Base-by-base conservation (phyloP, 2,888 invertebrate species). In the Galerucella nymphaeae region DNA sequence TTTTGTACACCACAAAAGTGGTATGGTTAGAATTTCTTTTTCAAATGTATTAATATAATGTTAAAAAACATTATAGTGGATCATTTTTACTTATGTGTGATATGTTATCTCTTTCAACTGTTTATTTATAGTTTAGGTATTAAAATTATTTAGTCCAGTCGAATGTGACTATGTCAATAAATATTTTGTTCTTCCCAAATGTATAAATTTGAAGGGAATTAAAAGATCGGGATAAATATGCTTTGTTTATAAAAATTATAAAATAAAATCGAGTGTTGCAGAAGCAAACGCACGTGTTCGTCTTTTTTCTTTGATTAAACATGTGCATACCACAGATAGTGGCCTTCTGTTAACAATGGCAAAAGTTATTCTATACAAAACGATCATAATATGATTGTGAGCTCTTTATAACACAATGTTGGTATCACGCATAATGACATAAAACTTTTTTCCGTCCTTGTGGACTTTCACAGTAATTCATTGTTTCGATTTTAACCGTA, bases 381-480 rank as follows among this genome's bases (percentile, higher is more conserved):
- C 2, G 4, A 30, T 30, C 23, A n/a, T n/a, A n/a, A 30, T 3
- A 30, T 30, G 23, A 30, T 30, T 30, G 23, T 30, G 5, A 5
- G 23, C 23, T 30, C 23, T 30, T 23, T 30, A 30, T 18, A n/a
- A 53, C 16, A 53, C 14, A n/a, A 42, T 11, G 42, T 8, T 53
- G 53, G n/a, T 13, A 53, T 23, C 23, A 23, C 23, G 23, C 23
- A 23, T 30, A 53, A n/a, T 16, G 8, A 16, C 14, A 16, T 30
- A 58, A 58, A 58, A 58, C 30, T 2, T 13, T 23, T 53, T n/a
- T 23, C n/a, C 13, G 58, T 58, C 58, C 20, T 58, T 58, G 14
- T 41, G 66, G 74, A 75, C 76, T 76, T 76, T 76, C 76, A 73
- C 76, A 71, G 58, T 70, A 72, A 73, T 76, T 70, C 65, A 73